Evolutionary conservation across 1,140 invertebrate species (phyloP).

Genomic region (Ctenoplectra terminalis): DNA sequence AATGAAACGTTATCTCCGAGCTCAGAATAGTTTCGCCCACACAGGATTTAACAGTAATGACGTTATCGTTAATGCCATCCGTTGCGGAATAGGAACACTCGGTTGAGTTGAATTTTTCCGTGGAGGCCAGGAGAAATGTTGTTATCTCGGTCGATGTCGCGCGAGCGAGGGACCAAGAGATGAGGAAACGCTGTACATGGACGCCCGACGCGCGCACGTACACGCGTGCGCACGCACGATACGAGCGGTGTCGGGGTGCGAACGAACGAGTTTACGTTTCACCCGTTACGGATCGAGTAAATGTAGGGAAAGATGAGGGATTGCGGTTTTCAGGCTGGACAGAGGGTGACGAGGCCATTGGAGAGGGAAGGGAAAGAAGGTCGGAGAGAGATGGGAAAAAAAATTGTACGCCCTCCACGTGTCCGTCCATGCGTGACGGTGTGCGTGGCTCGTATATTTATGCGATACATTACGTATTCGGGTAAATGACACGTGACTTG

Average conservation of each 20-base stretch:
- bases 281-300: constrained; percentile 73
- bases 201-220: no score
- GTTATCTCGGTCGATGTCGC: constrained; percentile 66
- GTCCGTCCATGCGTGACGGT: constrained; percentile 66
- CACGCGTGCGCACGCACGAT: not conserved
- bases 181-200: constrained; percentile 20
- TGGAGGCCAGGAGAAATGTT: constrained; percentile 60
- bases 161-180: constrained; percentile 48
- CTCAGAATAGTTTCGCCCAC: constrained; percentile 10
- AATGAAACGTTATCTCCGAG: not conserved
- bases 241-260: constrained; percentile 49
- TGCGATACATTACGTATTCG: constrained; percentile 81
- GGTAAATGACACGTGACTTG: constrained; percentile 82
- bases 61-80: constrained; percentile 46
- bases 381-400: constrained; percentile 31
- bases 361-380: constrained; percentile 4
- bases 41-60: constrained; percentile 45
- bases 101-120: constrained; percentile 48
- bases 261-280: constrained; percentile 75
- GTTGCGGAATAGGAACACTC: constrained; percentile 24
- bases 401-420: constrained; percentile 66
- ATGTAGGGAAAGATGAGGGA: constrained; percentile 78
- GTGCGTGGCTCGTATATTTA: constrained; percentile 78
- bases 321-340: constrained; percentile 74
- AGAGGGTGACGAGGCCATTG: constrained; percentile 54